Conservation (phyloP, 2,113 vertebrate species). For the Aldabrachelys gigantea region DNA sequence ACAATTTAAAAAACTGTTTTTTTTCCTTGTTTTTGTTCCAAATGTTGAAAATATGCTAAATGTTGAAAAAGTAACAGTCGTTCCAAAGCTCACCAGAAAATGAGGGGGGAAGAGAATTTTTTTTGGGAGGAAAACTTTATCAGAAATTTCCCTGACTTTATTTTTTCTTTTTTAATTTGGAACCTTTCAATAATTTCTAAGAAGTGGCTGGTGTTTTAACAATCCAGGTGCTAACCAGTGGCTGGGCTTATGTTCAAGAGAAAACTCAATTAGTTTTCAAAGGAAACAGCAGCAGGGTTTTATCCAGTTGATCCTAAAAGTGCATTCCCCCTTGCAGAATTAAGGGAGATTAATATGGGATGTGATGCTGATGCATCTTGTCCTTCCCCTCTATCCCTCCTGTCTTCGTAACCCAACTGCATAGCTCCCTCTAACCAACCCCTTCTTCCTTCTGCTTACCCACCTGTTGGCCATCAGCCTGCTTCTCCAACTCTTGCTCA, state of each 20-base stretch:
- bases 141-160: neutral
- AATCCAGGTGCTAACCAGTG: neutral
- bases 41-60: neutral
- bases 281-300: neutral
- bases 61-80: neutral
- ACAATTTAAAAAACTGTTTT: neutral
- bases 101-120: neutral
- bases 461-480: neutral
- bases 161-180: neutral
- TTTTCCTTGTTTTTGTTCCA: neutral
- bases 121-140: neutral
- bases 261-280: neutral
- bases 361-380: neutral
- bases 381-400: neutral
- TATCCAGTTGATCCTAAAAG: neutral
- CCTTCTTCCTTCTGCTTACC: neutral
- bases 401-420: neutral
- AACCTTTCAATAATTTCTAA: neutral
- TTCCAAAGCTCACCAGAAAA: neutral
- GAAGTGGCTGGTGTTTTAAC: neutral
- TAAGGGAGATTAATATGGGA: neutral
- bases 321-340: neutral
- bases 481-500: neutral
- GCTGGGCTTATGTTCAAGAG: neutral
- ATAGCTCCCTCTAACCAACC: neutral